phyloP scores from a whole-genome alignment of 1,140 invertebrate genomes.

The Lordiphosa collinella region DNA sequence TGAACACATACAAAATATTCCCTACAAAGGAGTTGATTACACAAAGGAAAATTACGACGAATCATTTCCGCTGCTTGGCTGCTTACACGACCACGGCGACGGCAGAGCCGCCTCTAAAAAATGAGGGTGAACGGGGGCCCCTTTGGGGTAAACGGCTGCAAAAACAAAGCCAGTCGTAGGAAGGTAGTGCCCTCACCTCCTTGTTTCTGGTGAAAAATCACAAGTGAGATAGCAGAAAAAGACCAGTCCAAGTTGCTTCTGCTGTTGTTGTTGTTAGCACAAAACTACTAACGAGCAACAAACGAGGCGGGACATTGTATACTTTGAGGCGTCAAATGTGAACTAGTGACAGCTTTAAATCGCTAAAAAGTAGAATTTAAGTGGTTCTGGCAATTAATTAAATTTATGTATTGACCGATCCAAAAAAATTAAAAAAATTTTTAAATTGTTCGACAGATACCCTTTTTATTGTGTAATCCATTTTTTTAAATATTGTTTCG shows the following conservation, averaged over 20 bases:
- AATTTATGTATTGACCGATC: too few species aligned
- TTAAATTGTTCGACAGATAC: too few species aligned
- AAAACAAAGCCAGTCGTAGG: constrained; percentile 51
- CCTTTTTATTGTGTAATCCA: too few species aligned
- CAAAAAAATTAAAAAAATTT: too few species aligned
- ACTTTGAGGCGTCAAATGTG: constrained; percentile 18
- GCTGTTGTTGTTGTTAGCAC: constrained; percentile 8
- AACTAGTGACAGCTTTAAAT: constrained; percentile 14
- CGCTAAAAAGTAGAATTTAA: not conserved
- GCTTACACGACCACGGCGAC: constrained; percentile 69
- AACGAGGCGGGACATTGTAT: constrained; percentile 27
- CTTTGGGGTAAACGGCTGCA: constrained; percentile 52
- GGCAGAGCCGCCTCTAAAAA: constrained; percentile 18
- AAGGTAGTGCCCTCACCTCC: not conserved
- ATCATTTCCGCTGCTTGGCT: constrained; percentile 79
- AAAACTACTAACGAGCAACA: constrained; percentile 55
- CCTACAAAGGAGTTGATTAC: constrained; percentile 79
- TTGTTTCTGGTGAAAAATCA: constrained; percentile 26
- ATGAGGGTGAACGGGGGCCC: constrained; percentile 6
- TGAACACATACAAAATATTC: constrained; percentile 76
- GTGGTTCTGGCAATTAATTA: too few species aligned
- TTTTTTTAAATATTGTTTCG: too few species aligned
- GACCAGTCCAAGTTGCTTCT: constrained; percentile 19
- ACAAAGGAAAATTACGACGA: constrained; percentile 79
- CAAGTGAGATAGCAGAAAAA: constrained; percentile 66